Percentiles rank a stretch among this genome's conserved stretches.
phyloP scores from a whole-genome alignment of 2,113 vertebrate species.

The Alethe diademata region DNA sequence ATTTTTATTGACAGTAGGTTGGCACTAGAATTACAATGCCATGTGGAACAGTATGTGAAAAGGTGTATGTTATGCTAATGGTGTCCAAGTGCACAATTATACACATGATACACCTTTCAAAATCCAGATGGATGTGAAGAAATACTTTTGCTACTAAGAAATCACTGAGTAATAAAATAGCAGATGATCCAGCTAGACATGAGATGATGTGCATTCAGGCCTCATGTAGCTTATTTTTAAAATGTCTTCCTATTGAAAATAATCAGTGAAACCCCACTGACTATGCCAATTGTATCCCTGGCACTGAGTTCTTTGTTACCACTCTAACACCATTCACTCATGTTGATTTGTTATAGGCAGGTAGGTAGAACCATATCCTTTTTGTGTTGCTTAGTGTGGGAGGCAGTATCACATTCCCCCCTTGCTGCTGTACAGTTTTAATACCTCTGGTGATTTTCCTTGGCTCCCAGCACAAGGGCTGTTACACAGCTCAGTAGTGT shows the following conservation, averaged over 20 bases:
- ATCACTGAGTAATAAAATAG: not conserved
- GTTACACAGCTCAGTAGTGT: not conserved
- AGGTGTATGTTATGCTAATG: not conserved
- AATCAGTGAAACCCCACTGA: not conserved
- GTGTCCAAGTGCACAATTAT: not conserved
- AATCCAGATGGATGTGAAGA: not conserved
- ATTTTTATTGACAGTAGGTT: not conserved
- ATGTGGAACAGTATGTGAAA: not conserved
- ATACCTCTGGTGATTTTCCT: not conserved
- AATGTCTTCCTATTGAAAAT: not conserved
- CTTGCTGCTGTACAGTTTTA: fast-evolving
- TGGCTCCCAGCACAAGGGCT: not conserved
- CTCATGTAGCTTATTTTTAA: not conserved
- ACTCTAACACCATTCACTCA: not conserved
- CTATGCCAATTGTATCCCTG: not conserved
- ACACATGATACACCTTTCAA: not conserved
- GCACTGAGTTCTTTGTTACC: not conserved
- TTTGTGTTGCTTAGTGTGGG: not conserved
- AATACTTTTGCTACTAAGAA: slow-evolving; percentile 12
- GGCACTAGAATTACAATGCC: not conserved
- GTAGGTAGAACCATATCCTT: not conserved
- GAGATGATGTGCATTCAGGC: not conserved
- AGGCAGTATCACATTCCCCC: not conserved
- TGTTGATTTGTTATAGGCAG: not conserved
- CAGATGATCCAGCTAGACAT: not conserved